Base-by-base conservation (phyloP, 92 coral and sea anemone genomes). In the Actinernus sp. region DNA sequence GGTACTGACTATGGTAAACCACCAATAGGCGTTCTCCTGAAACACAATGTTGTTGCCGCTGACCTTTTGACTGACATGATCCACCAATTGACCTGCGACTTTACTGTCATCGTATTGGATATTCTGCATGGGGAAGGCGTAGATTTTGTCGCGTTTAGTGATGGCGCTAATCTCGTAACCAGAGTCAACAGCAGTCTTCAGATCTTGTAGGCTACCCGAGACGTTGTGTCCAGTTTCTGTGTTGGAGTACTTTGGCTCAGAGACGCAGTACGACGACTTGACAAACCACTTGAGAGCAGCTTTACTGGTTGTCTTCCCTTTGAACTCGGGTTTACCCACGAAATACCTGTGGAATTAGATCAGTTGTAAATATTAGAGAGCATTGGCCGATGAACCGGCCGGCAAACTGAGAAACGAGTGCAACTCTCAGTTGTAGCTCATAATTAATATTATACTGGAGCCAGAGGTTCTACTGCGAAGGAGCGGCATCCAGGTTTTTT, bases 121-220 rank as follows among this genome's bases (percentile, higher is more conserved):
- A 44, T 86, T 80, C 26, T 86, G 92, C 25, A 86, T 45, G 1
- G 83, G 83, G 48, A 86, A 86, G 23, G 32, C 29, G 49, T 80
- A 86, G 3, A 6, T 23, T 14, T 61, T 60, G 4, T 21, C 27
- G n/a, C n/a, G n/a, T n/a, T n/a, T n/a, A n/a, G 71, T 84, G 8
- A 90, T 66, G 37, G 91, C 75, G 21, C 97, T 83, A 44, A 90
- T 76, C 30, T 90, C 93, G 17, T 55, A 34, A 18, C 93, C 97
- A 23, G 69, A 32, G 50, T 55, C 20, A 9, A 81, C 87, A 14
- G 90, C 76, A 16, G 20, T 40, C 55, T 50, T 83, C 28, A 90
- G 82, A 29, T 54, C 60, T 13, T 22, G 29, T 7, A 90, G 56
- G 58, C 20, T 40, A 11, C 97, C 97, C 2, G 72, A 67, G 21